Evolutionary conservation across 2,888 invertebrate genomes (phyloP), one percentile per base, ranked within the genome.

Genomic region (Linyphia triangularis): DNA sequence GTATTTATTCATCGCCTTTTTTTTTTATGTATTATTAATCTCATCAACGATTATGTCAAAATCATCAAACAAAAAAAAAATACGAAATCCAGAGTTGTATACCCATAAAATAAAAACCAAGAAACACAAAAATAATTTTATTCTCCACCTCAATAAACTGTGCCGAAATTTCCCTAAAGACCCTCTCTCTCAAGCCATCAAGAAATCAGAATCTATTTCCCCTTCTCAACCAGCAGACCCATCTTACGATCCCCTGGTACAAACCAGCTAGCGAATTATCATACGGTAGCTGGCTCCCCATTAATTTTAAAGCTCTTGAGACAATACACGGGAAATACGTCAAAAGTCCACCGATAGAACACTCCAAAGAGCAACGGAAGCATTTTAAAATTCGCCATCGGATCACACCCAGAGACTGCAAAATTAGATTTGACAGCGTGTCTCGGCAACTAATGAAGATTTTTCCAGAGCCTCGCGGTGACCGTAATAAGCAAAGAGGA

Each of bases 301-400:
- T 85, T 85, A 85, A 85, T 85, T 79, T 79, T 69, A 85, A 85
- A 78, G 78, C 85, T 65, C 72, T 73, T 85, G 79, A 79, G 85
- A 85, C 85, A 85, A 85, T 85, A 57, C 65, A 22, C 24, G 43
- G 43, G 77, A 79, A 79, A 78, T 69, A 79, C 57, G 72, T 79
- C 73, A 79, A 85, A 61, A 85, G 79, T 79, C 85, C 79, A 30
- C 59, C 30, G 57, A 79, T 57, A 73, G 28, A 37, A 10, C 33
- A 13, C 51, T 51, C 28, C 16, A 67, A 30, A 33, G 24, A 70
- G 70, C 19, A 30, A 77, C 22, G 16, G 37, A 63, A 51, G 67
- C 22, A 59, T 81, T 81, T 69, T 81, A 81, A 81, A 81, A 81
- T 30, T 61, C 33, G 61, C n/a, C 26, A 30, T 19, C 43, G n/a